Conservation (phyloP, 1,140 invertebrate genomes). For the Cydia strobilella region DNA sequence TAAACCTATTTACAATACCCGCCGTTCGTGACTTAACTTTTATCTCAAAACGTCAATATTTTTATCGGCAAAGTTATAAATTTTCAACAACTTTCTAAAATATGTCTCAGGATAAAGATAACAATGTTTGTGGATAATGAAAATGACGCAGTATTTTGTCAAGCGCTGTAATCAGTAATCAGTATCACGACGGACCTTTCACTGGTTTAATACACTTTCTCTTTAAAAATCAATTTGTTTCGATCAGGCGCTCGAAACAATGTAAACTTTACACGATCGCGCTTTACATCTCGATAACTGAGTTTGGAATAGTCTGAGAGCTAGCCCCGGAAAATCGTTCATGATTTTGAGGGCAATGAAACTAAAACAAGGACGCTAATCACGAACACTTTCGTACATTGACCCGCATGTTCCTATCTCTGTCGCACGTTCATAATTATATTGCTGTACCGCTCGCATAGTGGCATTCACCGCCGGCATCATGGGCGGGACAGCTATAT, state of each 20-base stretch:
- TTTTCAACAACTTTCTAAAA: constrained; percentile 32
- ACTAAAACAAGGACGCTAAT: too few species aligned
- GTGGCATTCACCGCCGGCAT: too few species aligned
- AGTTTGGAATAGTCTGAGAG: constrained; percentile 44
- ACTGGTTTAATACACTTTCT: constrained; percentile 54
- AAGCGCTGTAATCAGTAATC: constrained; percentile 35
- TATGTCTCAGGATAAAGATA: constrained; percentile 18
- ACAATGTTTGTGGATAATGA: constrained; percentile 24
- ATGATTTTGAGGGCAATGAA: too few species aligned
- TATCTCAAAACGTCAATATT: constrained; percentile 3
- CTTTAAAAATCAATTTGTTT: constrained; percentile 59
- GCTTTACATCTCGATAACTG: constrained; percentile 54
- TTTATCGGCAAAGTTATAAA: constrained; percentile 18
- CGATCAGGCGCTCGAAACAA: constrained; percentile 43
- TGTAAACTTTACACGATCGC: constrained; percentile 42
- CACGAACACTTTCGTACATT: too few species aligned
- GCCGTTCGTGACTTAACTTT: not conserved
- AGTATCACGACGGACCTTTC: constrained; percentile 48
- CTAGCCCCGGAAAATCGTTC: not conserved
- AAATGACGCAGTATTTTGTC: constrained; percentile 33
- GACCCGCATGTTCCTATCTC: too few species aligned
- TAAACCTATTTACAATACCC: not conserved
- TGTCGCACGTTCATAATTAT: too few species aligned
- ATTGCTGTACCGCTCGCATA: too few species aligned
- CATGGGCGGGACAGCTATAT: too few species aligned